These are phyloP conservation scores for Tragelaphus scriptus DNA, from an alignment of 2,113 vertebrate genomes.

Conservation along the genomic window DNA sequence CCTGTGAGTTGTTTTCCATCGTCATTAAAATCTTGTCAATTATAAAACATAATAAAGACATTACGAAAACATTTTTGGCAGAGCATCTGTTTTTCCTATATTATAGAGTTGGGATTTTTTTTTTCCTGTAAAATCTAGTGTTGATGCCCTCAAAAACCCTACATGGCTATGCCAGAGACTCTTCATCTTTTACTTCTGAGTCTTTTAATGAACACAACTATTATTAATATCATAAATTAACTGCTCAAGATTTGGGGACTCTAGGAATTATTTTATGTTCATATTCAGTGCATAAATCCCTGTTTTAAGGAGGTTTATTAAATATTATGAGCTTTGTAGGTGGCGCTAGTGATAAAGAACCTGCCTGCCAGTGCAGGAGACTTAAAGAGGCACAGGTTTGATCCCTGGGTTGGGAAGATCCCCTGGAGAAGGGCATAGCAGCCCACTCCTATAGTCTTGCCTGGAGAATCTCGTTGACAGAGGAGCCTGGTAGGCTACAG, in stretches of 20 bases:
- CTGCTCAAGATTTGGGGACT: not conserved
- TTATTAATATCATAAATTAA: not conserved
- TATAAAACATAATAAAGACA: not conserved
- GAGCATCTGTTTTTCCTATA: not conserved
- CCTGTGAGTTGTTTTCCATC: not conserved
- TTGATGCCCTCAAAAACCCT: not conserved
- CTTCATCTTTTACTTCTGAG: conserved; percentile 8
- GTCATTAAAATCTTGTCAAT: not conserved
- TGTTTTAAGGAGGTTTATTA: not conserved
- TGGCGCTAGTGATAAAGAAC: not conserved
- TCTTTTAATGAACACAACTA: not conserved
- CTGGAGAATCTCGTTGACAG: not conserved
- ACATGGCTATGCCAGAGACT: not conserved
- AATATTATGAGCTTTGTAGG: not conserved
- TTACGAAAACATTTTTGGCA: not conserved
- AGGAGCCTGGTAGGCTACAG: not conserved
- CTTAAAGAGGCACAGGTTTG: not conserved
- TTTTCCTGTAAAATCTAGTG: not conserved
- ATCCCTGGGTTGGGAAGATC: not conserved
- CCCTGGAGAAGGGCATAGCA: not conserved
- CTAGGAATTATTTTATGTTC: not conserved
- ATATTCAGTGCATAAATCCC: not conserved
- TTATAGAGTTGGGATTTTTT: not conserved
- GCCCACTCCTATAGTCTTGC: not conserved
- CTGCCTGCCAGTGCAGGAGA: not conserved